Evolutionary conservation across 2,888 invertebrate genomes (phyloP), one percentile per base, ranked within the genome.

Genomic region (Agrotis clavis): DNA sequence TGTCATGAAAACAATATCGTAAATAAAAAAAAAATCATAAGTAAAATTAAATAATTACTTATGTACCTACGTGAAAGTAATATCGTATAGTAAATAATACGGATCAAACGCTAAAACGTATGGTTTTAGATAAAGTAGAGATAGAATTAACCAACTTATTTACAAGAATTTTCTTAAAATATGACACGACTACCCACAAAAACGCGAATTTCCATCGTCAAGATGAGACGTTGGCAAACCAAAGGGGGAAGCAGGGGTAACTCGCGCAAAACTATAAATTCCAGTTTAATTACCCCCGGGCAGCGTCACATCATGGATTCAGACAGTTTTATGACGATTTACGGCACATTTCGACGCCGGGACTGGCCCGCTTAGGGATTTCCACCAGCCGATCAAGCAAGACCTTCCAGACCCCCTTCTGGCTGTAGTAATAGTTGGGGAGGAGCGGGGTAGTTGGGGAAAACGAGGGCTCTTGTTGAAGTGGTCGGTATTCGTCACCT

Each of bases 291-390:
- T 96, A 96, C 96, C 96, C 96, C 94, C 92, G 96, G 96, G 96
- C 96, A 96, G 96, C 96, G 97, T 97, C 97, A 97, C 97, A 97
- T 97, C 97, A 97, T 97, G 96, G 97, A 97, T 97, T 97, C 96
- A 97, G 97, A 97, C 97, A 97, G 97, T 97, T 97, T 97, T 97
- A 97, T 97, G 97, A 97, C 95, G 94, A 95, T 95, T 95, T 95
- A 95, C 95, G 94, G 90, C 95, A 92, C 96, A 96, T 96, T 96
- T 96, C 96, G 96, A 96, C 96, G 97, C 96, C 92, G 89, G 93
- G 90, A 91, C 87, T 91, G 90, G 91, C 92, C 91, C 87, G 89
- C 92, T 90, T 91, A 92, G 94, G 92, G 93, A 91, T 91, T 86
- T 90, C 86, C 81, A 85, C 85, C 90, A 83, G 57, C 95, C 92